Evolutionary conservation across 2,888 invertebrate genomes (phyloP).

Genomic region (Euplagia quadripunctaria): DNA sequence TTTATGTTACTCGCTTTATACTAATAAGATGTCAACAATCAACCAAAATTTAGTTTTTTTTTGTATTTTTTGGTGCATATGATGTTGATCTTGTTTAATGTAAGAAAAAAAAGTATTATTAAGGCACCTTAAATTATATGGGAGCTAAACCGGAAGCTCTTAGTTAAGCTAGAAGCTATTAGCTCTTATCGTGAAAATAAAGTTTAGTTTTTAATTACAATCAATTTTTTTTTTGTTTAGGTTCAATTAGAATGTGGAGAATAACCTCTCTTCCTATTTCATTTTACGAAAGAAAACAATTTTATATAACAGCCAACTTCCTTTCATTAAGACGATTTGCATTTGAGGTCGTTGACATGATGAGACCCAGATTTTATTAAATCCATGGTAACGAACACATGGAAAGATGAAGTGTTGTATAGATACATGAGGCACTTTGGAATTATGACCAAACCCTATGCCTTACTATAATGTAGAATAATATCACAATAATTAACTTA

Average conservation of each 20-base stretch:
- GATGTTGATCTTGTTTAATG: no score
- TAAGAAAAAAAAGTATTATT: no score
- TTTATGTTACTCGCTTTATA: no score
- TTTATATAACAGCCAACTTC: conserved; percentile 13
- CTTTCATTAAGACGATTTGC: not conserved
- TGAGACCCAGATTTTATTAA: not conserved
- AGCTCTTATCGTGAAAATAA: no score
- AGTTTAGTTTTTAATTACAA: no score
- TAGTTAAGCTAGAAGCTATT: no score
- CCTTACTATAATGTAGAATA: not conserved
- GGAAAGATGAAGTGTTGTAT: not conserved
- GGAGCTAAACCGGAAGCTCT: no score
- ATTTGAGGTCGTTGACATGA: conserved; percentile 19
- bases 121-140: no score
- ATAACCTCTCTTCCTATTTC: not conserved
- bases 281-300: not conserved
- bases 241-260: not conserved
- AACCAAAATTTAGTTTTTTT: no score
- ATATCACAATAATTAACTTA: not conserved
- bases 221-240: not conserved
- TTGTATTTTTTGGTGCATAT: no score
- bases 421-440: not conserved
- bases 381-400: not conserved
- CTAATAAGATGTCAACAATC: no score
- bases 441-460: not conserved